Conservation (phyloP, 2,113 vertebrate species). For the Lepus europaeus region DNA sequence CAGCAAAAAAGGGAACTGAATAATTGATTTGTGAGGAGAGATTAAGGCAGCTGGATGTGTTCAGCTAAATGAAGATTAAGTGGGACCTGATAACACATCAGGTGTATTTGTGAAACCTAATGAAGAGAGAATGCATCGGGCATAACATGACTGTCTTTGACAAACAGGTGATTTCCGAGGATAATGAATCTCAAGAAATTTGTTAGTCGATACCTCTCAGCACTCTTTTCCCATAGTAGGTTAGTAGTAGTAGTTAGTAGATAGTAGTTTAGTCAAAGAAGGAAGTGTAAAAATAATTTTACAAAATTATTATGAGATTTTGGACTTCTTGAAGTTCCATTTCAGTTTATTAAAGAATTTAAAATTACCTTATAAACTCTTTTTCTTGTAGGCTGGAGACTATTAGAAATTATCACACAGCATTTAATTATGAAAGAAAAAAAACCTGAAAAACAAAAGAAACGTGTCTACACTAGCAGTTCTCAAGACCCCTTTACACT, state of each 20-base stretch:
- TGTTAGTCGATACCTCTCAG: not conserved
- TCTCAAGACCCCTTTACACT: not conserved
- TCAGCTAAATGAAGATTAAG: conserved; percentile 35
- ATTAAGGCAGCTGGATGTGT: conserved; percentile 29
- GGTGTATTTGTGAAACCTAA: conserved; percentile 6
- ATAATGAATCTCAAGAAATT: not conserved
- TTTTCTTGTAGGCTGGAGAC: not conserved
- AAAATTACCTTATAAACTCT: conserved; percentile 2
- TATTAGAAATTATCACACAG: not conserved
- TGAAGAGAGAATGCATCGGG: not conserved
- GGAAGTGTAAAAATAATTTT: conserved; percentile 35
- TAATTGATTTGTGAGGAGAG: conserved; percentile 40
- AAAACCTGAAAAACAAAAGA: not conserved
- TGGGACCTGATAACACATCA: not conserved
- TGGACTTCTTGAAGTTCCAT: conserved; percentile 24
- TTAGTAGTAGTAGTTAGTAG: not conserved
- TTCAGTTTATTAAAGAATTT: not conserved
- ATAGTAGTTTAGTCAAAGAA: not conserved
- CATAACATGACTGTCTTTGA: not conserved
- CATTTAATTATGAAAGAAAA: not conserved
- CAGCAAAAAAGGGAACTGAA: not conserved
- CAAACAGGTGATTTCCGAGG: not conserved
- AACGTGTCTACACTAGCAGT: not conserved
- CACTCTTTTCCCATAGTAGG: not conserved
- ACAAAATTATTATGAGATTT: not conserved